These are phyloP conservation scores for Hippolais icterina DNA, from an alignment of 2,113 vertebrate species.

Conservation along the genomic window DNA sequence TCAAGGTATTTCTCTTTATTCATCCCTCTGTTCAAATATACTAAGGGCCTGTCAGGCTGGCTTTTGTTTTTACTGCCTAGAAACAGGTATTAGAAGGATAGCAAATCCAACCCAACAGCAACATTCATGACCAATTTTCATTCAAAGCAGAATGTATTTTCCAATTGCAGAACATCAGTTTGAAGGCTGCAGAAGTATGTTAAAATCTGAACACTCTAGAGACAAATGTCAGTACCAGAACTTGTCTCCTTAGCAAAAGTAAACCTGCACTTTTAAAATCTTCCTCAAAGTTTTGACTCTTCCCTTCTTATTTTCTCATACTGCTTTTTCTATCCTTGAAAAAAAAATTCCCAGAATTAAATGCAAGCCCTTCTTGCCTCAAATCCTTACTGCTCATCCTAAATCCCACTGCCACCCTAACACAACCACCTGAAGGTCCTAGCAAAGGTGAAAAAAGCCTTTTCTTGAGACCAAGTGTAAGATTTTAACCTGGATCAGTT, in stretches of 20 bases:
- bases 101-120: conserved; percentile 50
- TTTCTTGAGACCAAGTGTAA: not conserved
- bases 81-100: conserved; percentile 19
- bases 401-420: not conserved
- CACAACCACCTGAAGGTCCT: not conserved
- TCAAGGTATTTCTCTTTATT: conserved; percentile 38
- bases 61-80: conserved; percentile 12
- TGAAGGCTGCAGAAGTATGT: conserved; percentile 23
- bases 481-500: not conserved
- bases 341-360: not conserved
- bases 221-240: conserved; percentile 27
- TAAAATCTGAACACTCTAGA: conserved; percentile 31
- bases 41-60: not conserved
- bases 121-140: conserved; percentile 22
- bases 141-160: conserved; percentile 43
- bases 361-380: not conserved
- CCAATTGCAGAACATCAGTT: conserved; percentile 17
- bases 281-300: not conserved
- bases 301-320: not conserved
- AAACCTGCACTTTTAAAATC: not conserved
- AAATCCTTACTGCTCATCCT: not conserved
- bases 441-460: not conserved
- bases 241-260: not conserved
- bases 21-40: conserved; percentile 33
- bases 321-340: not conserved